Evolutionary conservation across 1,140 invertebrate genomes (phyloP).

Genomic region (Diorhabda sublineata): DNA sequence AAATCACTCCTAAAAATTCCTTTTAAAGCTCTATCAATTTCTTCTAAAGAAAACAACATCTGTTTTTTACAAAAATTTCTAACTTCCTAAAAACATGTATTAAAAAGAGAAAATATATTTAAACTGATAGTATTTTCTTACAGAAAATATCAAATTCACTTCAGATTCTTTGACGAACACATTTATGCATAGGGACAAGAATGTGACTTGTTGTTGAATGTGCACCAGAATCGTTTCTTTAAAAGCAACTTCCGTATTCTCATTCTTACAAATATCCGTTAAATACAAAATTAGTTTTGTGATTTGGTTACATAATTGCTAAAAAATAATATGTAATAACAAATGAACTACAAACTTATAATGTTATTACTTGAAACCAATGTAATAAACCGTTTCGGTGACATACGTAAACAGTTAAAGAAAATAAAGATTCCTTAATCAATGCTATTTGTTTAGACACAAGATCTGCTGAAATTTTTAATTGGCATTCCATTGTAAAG

Average conservation of each 20-base stretch:
- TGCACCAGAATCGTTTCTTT: background rate
- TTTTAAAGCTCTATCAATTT: constrained; percentile 18
- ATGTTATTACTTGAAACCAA: background rate
- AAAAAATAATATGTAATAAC: background rate
- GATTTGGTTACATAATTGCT: background rate
- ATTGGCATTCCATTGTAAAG: background rate
- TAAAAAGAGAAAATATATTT: background rate
- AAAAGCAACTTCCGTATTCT: background rate
- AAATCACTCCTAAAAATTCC: background rate
- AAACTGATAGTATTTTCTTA: background rate
- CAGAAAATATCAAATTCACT: background rate
- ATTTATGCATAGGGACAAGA: background rate
- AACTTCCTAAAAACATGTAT: constrained; percentile 27
- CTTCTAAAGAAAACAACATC: constrained; percentile 30
- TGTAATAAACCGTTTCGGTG: background rate
- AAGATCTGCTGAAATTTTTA: background rate
- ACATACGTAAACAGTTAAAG: background rate
- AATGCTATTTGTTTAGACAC: background rate
- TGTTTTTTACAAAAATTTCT: constrained; percentile 28
- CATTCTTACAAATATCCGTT: background rate
- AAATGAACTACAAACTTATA: background rate
- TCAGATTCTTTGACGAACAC: constrained; percentile 5
- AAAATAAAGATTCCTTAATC: background rate
- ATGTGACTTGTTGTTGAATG: background rate
- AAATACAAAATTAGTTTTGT: constrained; percentile 8